These are phyloP conservation scores for Oriolus oriolus DNA, from an alignment of 2,113 vertebrate genomes.

Conservation along the genomic window DNA sequence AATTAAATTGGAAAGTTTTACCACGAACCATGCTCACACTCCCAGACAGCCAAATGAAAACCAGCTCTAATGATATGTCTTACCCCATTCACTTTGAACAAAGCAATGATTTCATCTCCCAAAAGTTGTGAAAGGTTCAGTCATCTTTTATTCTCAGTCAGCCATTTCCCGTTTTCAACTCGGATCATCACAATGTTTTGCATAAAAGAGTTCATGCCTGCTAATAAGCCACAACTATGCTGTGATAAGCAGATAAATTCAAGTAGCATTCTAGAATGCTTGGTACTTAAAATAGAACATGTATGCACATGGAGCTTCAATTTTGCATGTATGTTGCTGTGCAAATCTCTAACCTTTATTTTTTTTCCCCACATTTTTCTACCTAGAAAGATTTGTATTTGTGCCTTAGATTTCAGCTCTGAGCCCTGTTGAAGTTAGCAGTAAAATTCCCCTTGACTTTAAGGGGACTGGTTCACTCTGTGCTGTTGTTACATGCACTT, in stretches of 20 bases:
- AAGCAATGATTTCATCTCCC: not conserved
- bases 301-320: accelerated
- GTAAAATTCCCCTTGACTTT: not conserved
- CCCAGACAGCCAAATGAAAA: not conserved
- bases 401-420: not conserved
- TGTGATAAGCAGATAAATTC: not conserved
- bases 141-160: not conserved
- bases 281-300: not conserved
- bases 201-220: not conserved
- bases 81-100: not conserved
- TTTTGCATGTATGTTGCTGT: not conserved
- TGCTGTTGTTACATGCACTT: not conserved
- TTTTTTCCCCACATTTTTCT: not conserved
- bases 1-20: not conserved
- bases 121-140: not conserved
- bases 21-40: not conserved
- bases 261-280: not conserved
- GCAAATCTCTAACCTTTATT: not conserved
- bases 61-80: not conserved
- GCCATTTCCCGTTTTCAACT: not conserved
- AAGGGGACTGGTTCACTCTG: not conserved
- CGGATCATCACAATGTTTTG: not conserved
- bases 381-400: not conserved
- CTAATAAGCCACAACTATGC: not conserved
- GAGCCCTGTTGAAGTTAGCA: not conserved